phyloP scores from a whole-genome alignment of 2,797 vertebrate genomes.

The Acanthurus lineatus region DNA sequence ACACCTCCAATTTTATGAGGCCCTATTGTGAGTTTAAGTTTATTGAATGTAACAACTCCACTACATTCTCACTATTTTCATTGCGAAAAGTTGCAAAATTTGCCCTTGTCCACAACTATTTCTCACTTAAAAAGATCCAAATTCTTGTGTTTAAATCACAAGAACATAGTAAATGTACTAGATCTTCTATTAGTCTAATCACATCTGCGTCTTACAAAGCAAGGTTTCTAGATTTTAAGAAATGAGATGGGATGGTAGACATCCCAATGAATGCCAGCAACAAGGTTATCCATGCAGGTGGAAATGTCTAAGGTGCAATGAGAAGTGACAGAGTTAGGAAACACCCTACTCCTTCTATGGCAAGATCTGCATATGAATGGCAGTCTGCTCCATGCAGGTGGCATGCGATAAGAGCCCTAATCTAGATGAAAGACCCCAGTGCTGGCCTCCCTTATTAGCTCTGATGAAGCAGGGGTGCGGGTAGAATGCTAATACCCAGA shows the following conservation, averaged over 20 bases:
- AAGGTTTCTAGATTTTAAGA: slow-evolving; percentile 38
- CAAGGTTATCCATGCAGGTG: slow-evolving; percentile 56
- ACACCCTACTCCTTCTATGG: slow-evolving; percentile 62
- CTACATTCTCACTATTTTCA: too few relatives aligned
- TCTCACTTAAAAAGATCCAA: not conserved
- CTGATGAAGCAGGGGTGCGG: slow-evolving; percentile 73
- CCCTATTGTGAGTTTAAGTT: too few relatives aligned
- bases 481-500: slow-evolving; percentile 81
- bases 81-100: too few relatives aligned
- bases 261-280: slow-evolving; percentile 57
- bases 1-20: too few relatives aligned
- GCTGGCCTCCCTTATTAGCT: slow-evolving; percentile 82
- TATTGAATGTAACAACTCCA: too few relatives aligned
- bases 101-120: not conserved
- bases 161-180: not conserved
- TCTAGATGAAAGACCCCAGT: slow-evolving; percentile 81
- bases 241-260: slow-evolving; percentile 52
- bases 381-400: slow-evolving; percentile 80
- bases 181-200: not conserved
- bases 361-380: slow-evolving; percentile 83
- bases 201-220: slow-evolving; percentile 22
- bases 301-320: slow-evolving; percentile 69
- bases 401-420: slow-evolving; percentile 83
- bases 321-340: slow-evolving; percentile 78
- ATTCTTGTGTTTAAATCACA: not conserved